Percentiles rank a stretch among this genome's conserved stretches.
These are phyloP conservation scores for Rhagologus leucostigma DNA, from an alignment of 2,113 vertebrate genomes.

Conservation along the genomic window DNA sequence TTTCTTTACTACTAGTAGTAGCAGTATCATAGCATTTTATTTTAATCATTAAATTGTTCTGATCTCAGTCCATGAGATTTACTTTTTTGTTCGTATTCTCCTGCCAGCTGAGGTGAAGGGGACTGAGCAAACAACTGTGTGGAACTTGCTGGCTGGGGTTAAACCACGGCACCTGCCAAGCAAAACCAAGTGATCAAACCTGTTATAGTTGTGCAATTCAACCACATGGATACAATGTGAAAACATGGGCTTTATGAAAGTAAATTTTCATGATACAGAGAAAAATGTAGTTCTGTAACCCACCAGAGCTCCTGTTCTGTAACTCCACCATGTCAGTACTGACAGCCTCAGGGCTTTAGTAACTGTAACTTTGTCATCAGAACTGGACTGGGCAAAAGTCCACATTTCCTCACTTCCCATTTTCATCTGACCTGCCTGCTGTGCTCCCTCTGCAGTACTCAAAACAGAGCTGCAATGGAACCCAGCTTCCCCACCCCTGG, in stretches of 20 bases:
- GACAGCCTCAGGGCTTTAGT: background rate
- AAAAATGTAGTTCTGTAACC: background rate
- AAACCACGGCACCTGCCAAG: background rate
- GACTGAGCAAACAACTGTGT: background rate
- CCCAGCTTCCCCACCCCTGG: background rate
- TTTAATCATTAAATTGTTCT: background rate
- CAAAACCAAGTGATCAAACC: background rate
- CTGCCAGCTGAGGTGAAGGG: background rate
- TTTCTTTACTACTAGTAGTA: background rate
- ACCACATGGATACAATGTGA: background rate
- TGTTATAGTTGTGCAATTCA: background rate
- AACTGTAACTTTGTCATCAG: background rate
- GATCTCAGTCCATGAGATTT: background rate
- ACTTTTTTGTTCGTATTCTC: background rate
- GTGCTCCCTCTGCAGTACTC: background rate
- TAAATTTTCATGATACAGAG: background rate
- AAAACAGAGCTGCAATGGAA: background rate
- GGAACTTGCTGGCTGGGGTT: background rate
- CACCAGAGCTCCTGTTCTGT: background rate
- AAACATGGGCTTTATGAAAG: background rate
- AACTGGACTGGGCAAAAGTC: background rate
- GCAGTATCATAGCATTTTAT: background rate
- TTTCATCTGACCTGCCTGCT: background rate
- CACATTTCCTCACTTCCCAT: background rate
- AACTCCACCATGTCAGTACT: background rate